Evolutionary conservation across 2,888 invertebrate species (phyloP).

Genomic region (Erebia aethiops): DNA sequence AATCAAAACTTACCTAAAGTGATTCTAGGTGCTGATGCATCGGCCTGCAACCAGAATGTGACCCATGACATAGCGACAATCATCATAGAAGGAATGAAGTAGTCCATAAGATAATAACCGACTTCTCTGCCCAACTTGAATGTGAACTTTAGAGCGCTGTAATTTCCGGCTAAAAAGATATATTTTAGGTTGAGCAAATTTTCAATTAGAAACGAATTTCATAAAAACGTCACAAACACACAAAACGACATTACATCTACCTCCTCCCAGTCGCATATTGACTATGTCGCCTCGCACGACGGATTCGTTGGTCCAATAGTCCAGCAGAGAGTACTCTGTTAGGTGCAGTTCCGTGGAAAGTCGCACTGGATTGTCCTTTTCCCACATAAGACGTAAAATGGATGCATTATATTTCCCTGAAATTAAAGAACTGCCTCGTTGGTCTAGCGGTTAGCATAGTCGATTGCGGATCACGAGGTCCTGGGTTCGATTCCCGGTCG

Average conservation of each 20-base stretch:
- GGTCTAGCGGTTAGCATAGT: too few relatives aligned
- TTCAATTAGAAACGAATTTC: background rate
- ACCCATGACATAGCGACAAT: conserved; percentile 95
- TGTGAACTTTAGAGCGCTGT: conserved; percentile 90
- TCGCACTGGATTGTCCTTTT: conserved; percentile 87
- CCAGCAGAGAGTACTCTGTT: conserved; percentile 89
- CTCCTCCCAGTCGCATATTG: conserved; percentile 88
- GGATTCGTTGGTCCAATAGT: conserved; percentile 88
- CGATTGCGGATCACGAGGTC: too few relatives aligned
- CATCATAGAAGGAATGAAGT: conserved; percentile 93
- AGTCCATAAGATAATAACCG: conserved; percentile 94
- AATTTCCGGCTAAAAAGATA: conserved; percentile 87
- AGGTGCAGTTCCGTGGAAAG: conserved; percentile 90
- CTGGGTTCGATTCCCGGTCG: too few relatives aligned
- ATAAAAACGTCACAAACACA: conserved; percentile 31
- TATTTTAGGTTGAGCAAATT: background rate
- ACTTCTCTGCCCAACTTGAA: conserved; percentile 91
- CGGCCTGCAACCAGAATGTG: conserved; percentile 94
- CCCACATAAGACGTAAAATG: conserved; percentile 90
- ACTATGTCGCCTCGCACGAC: conserved; percentile 86
- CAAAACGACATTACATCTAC: conserved; percentile 80
- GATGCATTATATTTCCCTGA: conserved; percentile 92
- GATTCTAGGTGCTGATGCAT: conserved; percentile 92
- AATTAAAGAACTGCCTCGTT: too few relatives aligned
- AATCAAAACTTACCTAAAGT: conserved; percentile 82